These are phyloP conservation scores for Lepus timidus DNA, from an alignment of 2,113 vertebrate species.

Conservation along the genomic window DNA sequence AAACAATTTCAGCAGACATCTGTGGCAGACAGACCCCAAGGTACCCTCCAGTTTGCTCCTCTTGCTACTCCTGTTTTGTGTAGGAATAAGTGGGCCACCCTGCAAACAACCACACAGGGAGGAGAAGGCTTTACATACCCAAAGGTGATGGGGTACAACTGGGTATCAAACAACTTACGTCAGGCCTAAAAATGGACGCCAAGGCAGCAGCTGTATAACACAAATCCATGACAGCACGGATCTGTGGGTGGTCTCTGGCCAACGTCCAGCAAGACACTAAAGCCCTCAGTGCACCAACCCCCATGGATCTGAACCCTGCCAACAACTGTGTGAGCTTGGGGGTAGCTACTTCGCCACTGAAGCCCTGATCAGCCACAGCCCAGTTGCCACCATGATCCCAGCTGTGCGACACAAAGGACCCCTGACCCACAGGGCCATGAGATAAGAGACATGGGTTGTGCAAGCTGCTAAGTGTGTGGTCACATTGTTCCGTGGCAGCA, in stretches of 20 bases:
- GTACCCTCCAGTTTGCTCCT: not conserved
- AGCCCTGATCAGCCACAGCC: not conserved
- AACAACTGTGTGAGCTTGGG: not conserved
- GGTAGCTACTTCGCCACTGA: not conserved
- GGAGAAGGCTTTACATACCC: not conserved
- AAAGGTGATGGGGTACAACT: not conserved
- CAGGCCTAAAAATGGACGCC: not conserved
- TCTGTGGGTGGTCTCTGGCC: not conserved
- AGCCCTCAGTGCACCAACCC: not conserved
- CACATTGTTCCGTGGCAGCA: not conserved
- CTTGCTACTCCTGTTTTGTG: not conserved
- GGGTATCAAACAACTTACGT: not conserved
- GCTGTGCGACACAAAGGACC: not conserved
- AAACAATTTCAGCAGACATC: constrained; percentile 42
- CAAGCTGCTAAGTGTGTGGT: not conserved
- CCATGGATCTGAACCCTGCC: not conserved
- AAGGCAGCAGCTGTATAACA: not conserved
- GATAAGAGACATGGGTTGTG: not conserved
- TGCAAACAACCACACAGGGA: not conserved
- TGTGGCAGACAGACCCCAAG: constrained; percentile 4
- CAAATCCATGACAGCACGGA: not conserved
- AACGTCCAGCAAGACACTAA: not conserved
- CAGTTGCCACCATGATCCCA: not conserved
- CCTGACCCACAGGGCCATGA: not conserved
- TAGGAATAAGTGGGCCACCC: not conserved